phyloP scores from a whole-genome alignment of 2,113 vertebrate genomes.

The Xiphophorus maculatus region DNA sequence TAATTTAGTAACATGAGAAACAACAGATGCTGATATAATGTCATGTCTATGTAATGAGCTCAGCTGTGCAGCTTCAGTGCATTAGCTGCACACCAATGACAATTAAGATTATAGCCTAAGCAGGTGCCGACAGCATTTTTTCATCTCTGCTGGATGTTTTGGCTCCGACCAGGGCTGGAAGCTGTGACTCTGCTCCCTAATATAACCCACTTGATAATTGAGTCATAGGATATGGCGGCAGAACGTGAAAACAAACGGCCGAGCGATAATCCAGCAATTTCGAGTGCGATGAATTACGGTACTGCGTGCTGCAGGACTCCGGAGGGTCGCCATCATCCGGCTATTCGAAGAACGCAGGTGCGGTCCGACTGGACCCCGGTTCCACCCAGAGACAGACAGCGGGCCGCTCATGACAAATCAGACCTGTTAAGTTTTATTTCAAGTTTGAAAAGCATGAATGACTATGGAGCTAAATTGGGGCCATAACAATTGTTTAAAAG shows the following conservation, averaged over 20 bases:
- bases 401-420: slow-evolving; percentile 3
- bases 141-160: slow-evolving; percentile 66
- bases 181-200: slow-evolving; percentile 59
- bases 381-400: slow-evolving; percentile 47
- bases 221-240: slow-evolving; percentile 76
- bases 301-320: slow-evolving; percentile 55
- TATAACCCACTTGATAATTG: slow-evolving; percentile 78
- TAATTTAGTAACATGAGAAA: slow-evolving; percentile 34
- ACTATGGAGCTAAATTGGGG: background rate
- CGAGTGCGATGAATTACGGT: slow-evolving; percentile 68
- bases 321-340: slow-evolving; percentile 40
- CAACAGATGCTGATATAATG: slow-evolving; percentile 25
- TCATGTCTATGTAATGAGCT: slow-evolving; percentile 52
- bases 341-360: slow-evolving; percentile 66
- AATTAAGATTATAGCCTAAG: slow-evolving; percentile 49
- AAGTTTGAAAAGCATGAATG: slow-evolving; percentile 1
- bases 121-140: slow-evolving; percentile 55
- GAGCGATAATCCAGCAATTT: slow-evolving; percentile 80
- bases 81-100: slow-evolving; percentile 47
- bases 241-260: slow-evolving; percentile 75
- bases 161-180: slow-evolving; percentile 55
- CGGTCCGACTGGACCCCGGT: slow-evolving; percentile 16
- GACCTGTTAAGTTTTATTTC: background rate
- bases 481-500: too few species aligned
- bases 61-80: slow-evolving; percentile 65